Percentiles rank a stretch among this genome's conserved stretches.
Evolutionary conservation across 2,113 vertebrate species (phyloP).

Genomic region (Caranx ignobilis): DNA sequence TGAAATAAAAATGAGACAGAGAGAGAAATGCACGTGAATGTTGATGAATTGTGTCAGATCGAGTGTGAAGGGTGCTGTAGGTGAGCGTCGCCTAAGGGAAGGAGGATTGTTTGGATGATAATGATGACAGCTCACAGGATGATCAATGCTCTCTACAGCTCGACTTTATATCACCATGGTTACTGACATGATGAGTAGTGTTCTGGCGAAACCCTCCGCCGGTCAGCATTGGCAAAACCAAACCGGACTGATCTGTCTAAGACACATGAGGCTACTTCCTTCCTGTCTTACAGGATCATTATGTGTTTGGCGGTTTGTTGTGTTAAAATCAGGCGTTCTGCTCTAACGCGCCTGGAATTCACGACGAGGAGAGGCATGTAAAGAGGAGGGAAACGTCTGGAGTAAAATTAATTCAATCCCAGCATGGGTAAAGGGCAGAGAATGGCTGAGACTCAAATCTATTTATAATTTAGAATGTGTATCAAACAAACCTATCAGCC

Average conservation of each 20-base stretch:
- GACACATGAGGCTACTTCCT: neutral
- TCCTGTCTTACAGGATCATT: conserved; percentile 22
- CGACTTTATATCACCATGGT: conserved; percentile 66
- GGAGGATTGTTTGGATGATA: conserved; percentile 61
- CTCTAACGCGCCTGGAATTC: conserved; percentile 14
- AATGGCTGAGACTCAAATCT: conserved; percentile 36
- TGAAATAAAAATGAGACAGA: neutral
- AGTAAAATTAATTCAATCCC: conserved; percentile 36
- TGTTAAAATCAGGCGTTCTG: conserved; percentile 6
- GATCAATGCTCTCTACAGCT: conserved; percentile 64
- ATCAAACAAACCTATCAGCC: conserved; percentile 69
- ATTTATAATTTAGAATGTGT: conserved; percentile 66
- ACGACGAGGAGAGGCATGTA: conserved; percentile 23
- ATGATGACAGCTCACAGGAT: conserved; percentile 57
- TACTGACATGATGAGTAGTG: conserved; percentile 48
- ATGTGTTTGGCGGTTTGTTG: neutral
- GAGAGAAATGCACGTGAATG: neutral
- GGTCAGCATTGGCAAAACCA: conserved; percentile 4
- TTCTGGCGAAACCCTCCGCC: conserved; percentile 29
- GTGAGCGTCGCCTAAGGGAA: conserved; percentile 43
- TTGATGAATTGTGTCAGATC: conserved; percentile 35
- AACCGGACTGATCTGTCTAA: conserved; percentile 7
- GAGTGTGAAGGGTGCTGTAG: conserved; percentile 46
- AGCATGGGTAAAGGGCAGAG: conserved; percentile 28
- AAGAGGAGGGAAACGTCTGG: conserved; percentile 3